These are phyloP conservation scores for Odontomyia ornata DNA, from an alignment of 2,888 invertebrate genomes.

Conservation along the genomic window DNA sequence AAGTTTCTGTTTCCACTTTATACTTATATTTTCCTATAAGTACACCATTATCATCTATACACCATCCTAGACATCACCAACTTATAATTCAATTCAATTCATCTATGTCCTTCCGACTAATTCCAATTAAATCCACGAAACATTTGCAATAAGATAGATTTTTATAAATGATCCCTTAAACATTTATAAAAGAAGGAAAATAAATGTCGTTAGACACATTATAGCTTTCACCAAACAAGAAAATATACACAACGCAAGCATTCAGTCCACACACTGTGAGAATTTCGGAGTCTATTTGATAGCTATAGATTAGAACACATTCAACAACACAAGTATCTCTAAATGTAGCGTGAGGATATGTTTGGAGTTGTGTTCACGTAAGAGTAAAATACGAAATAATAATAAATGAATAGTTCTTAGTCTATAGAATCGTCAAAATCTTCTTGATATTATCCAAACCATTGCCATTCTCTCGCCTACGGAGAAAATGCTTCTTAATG, in stretches of 20 bases:
- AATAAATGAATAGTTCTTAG: slow-evolving; percentile 37
- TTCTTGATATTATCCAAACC: not conserved
- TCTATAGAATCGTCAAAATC: slow-evolving; percentile 39
- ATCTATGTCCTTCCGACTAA: slow-evolving; percentile 15
- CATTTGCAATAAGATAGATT: slow-evolving; percentile 39
- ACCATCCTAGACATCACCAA: not conserved
- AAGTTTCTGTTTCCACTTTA: too few relatives aligned
- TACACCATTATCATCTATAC: not conserved
- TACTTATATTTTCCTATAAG: too few relatives aligned
- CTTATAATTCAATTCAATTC: slow-evolving; percentile 25
- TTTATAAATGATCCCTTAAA: slow-evolving; percentile 36
- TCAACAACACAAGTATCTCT: not conserved
- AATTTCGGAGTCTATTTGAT: slow-evolving; percentile 1
- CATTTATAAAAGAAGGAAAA: slow-evolving; percentile 21
- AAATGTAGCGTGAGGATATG: not conserved
- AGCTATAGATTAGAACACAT: slow-evolving; percentile 17
- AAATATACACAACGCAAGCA: not conserved
- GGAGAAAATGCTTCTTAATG: not conserved
- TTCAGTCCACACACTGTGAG: not conserved
- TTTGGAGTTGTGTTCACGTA: not conserved
- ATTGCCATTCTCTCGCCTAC: not conserved
- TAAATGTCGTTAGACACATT: slow-evolving; percentile 24
- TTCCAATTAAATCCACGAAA: slow-evolving; percentile 39
- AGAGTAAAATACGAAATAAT: slow-evolving; percentile 10
- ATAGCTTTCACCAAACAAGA: slow-evolving; percentile 8